These are phyloP conservation scores for Nylanderia fulva DNA, from an alignment of 1,140 invertebrate species.

Conservation along the genomic window DNA sequence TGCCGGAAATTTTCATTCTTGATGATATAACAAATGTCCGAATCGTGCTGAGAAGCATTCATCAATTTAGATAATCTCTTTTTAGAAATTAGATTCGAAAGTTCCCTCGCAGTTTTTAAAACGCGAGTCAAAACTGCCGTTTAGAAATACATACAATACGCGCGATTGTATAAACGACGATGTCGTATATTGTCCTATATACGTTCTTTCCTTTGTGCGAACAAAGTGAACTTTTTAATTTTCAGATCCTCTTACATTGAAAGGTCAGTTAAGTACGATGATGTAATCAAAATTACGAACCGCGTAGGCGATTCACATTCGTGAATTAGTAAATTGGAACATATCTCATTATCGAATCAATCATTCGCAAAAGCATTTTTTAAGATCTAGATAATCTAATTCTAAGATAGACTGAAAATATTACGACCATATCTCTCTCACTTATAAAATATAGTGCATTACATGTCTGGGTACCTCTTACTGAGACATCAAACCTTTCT, in stretches of 20 bases:
- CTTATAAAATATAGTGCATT: slow-evolving; percentile 28
- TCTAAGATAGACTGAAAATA: slow-evolving; percentile 73
- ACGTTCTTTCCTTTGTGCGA: slow-evolving; percentile 7
- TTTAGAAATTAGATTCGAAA: slow-evolving; percentile 50
- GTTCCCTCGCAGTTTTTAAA: not conserved
- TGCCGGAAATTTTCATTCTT: slow-evolving; percentile 69
- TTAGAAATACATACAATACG: slow-evolving; percentile 50
- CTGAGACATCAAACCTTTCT: slow-evolving; percentile 49
- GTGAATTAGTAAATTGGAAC: slow-evolving; percentile 69
- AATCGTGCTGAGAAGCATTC: slow-evolving; percentile 19
- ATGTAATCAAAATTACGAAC: slow-evolving; percentile 11
- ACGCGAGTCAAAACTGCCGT: slow-evolving; percentile 72
- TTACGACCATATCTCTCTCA: slow-evolving; percentile 61
- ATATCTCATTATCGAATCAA: slow-evolving; percentile 72
- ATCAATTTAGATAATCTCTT: slow-evolving; percentile 22
- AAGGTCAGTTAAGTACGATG: not conserved
- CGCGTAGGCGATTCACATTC: slow-evolving; percentile 34
- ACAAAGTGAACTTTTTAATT: slow-evolving; percentile 19
- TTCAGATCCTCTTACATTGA: slow-evolving; percentile 36
- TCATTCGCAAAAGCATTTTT: slow-evolving; percentile 56
- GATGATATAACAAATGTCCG: slow-evolving; percentile 25
- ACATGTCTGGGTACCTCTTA: slow-evolving; percentile 21
- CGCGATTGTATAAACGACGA: slow-evolving; percentile 38
- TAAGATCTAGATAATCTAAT: slow-evolving; percentile 65
- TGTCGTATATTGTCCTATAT: slow-evolving; percentile 41